phyloP scores from a whole-genome alignment of 2,797 vertebrate genomes.

The Serranus cabrilla region DNA sequence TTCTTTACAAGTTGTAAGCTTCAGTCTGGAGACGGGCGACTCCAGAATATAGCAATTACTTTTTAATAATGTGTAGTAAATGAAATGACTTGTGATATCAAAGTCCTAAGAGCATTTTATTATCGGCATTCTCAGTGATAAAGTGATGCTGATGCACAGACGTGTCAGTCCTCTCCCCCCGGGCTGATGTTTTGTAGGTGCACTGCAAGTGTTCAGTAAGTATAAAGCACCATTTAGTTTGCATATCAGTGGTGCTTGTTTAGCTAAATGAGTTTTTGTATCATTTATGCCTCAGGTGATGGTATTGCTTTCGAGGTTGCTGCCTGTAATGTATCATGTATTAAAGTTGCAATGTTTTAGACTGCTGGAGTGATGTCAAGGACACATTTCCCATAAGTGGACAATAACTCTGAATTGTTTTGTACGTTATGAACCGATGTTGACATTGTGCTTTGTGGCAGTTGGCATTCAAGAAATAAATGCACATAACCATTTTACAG shows the following conservation, averaged over 20 bases:
- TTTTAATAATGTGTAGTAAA: no score
- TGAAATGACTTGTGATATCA: no score
- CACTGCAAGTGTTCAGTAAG: not conserved
- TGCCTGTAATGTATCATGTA: not conserved
- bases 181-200: no score
- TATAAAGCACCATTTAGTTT: not conserved
- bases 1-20: no score
- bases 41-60: no score
- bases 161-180: no score
- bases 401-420: not conserved
- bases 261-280: not conserved
- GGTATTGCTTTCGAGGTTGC: not conserved
- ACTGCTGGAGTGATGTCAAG: not conserved
- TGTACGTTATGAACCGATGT: not conserved
- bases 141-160: no score
- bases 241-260: not conserved
- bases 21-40: no score
- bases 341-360: not conserved
- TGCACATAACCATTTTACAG: not conserved
- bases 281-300: not conserved
- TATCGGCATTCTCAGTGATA: no score
- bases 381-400: not conserved
- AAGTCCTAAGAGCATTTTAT: no score
- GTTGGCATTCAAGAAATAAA: slow-evolving; percentile 2
- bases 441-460: slow-evolving; percentile 3